A percentile compares a stretch with the other conserved stretches of the same genome.
phyloP scores from a whole-genome alignment of 2,888 invertebrate species.

The Argyra leucocephala region DNA sequence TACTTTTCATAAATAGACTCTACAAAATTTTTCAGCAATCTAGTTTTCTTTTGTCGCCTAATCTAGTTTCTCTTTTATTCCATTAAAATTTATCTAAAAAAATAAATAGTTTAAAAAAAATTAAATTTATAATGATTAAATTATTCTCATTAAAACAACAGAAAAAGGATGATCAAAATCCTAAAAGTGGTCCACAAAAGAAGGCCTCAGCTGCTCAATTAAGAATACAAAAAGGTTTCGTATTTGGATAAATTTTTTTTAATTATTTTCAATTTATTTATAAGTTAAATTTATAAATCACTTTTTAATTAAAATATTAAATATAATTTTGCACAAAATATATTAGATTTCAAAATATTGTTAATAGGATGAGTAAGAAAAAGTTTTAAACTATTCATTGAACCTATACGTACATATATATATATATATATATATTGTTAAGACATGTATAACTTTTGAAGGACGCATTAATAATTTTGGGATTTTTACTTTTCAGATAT shows the following conservation, averaged over 20 bases:
- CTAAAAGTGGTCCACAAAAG: slow-evolving; percentile 68
- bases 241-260: too few relatives aligned
- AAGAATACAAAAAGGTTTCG: slow-evolving; percentile 88
- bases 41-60: not conserved
- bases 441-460: not conserved
- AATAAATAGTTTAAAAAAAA: not conserved
- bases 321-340: too few relatives aligned
- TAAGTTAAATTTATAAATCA: too few relatives aligned
- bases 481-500: slow-evolving; percentile 63
- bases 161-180: slow-evolving; percentile 88
- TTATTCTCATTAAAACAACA: slow-evolving; percentile 96
- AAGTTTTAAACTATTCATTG: not conserved
- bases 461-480: not conserved
- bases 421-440: not conserved
- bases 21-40: not conserved
- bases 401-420: too few relatives aligned
- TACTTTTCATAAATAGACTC: slow-evolving; percentile 6
- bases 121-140: slow-evolving; percentile 68
- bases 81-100: not conserved
- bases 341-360: too few relatives aligned
- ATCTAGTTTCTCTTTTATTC: not conserved
- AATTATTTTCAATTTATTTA: too few relatives aligned
- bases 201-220: slow-evolving; percentile 94
- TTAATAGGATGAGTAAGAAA: slow-evolving; percentile 2
- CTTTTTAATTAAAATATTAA: too few relatives aligned